Evolutionary conservation across 2,888 invertebrate genomes (phyloP), one percentile per base, ranked within the genome.

Genomic region (Uropetala carovei): DNA sequence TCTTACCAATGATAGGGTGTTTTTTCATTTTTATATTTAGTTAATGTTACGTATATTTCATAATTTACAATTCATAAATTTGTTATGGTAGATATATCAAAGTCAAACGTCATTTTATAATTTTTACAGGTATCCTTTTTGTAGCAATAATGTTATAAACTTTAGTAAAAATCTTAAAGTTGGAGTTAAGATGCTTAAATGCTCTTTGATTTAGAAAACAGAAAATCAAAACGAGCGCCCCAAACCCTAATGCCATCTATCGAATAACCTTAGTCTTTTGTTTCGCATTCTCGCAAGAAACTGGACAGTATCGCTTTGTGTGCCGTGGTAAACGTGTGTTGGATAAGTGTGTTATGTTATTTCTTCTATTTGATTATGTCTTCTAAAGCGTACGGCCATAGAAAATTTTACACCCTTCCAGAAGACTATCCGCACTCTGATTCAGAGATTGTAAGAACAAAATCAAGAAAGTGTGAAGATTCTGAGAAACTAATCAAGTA

Each of bases 401-500:
- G 94, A 89, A 94, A 94, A 93, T 94, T 94, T 93, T 94, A 94
- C 93, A 93, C 94, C 27, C 92, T 94, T 56, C 94, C 94, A 0
- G 94, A 94, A 92, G 94, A 94, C 92, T 94, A 94, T 93, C 93
- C 94, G 92, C 92, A 93, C 57, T 93, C 93, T 92, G 93, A 92
- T 92, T 92, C 93, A 30, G 94, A 94, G 92, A 92, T 93, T 85
- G 93, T 75, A 89, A 93, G 30, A 83, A 84, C 64, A 22, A 95
- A 92, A 84, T 95, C 95, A 92, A 96, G 96, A 94, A 96, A 96
- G 94, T 96, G 95, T 93, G 97, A 97, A 94, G 97, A 97, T 94
- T 96, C 96, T 59, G 96, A 96, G 85, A 97, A 97, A 94, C 95
- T 98, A 93, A 96, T 98, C 93, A 97, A 97, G 94, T 98, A 97